Evolutionary conservation across 2,113 vertebrate genomes (phyloP).

Genomic region (Edolisoma coerulescens): DNA sequence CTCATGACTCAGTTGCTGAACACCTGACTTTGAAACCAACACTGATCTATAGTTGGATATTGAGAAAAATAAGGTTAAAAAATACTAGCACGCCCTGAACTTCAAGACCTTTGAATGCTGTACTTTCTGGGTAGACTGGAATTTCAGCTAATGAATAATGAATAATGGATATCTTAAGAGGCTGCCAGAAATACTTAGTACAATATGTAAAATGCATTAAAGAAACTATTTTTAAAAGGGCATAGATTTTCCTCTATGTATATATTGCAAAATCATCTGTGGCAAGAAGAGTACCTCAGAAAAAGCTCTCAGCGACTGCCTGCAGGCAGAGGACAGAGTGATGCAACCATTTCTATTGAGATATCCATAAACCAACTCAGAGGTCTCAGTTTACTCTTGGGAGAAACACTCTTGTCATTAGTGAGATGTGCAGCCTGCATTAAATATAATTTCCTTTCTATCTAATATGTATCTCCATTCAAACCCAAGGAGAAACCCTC

Average conservation of each 20-base stretch:
- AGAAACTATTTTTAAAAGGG: not conserved
- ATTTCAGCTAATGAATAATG: not conserved
- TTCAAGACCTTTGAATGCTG: not conserved
- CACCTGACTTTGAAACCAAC: not conserved
- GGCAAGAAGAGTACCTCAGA: not conserved
- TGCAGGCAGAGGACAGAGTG: not conserved
- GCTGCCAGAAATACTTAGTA: not conserved
- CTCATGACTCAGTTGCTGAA: not conserved
- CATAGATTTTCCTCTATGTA: not conserved
- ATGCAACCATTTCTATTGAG: not conserved
- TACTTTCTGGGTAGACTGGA: not conserved
- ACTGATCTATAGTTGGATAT: not conserved
- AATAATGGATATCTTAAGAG: conserved; percentile 14
- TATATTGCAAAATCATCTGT: not conserved
- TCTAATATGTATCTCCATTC: not conserved
- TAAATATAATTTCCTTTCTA: not conserved
- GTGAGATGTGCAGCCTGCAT: not conserved
- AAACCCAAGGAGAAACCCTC: not conserved
- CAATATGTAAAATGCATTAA: not conserved
- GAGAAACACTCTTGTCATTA: not conserved
- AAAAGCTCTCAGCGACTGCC: not conserved
- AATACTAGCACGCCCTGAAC: not conserved
- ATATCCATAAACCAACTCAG: not conserved
- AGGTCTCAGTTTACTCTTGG: not conserved
- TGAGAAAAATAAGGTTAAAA: not conserved